These are phyloP conservation scores for Ictalurus punctatus DNA, from an alignment of 2,113 vertebrate genomes.

Conservation along the genomic window DNA sequence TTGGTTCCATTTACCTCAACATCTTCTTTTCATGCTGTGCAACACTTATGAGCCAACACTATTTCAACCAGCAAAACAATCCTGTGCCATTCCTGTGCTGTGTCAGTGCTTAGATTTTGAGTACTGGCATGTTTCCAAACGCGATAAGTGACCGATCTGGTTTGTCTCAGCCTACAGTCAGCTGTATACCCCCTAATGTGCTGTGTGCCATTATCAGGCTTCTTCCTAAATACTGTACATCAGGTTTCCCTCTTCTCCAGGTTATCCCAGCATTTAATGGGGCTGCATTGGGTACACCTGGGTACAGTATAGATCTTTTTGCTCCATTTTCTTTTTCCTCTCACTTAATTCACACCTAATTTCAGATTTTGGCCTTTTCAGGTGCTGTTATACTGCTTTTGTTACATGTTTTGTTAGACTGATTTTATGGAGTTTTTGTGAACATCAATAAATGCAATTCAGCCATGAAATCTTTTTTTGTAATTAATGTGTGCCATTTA, in stretches of 20 bases:
- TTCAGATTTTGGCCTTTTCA: not conserved
- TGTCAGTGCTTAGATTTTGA: not conserved
- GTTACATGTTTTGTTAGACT: too few species aligned
- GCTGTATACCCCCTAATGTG: not conserved
- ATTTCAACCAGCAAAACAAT: not conserved
- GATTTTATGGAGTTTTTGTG: not conserved
- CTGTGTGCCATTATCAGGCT: not conserved
- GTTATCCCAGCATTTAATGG: not conserved
- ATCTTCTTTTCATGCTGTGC: not conserved
- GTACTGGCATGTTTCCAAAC: not conserved
- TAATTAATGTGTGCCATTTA: not conserved
- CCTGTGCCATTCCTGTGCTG: not conserved
- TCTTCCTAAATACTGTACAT: not conserved
- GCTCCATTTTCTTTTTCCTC: too few species aligned
- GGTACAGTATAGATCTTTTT: not conserved
- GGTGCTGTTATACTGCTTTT: not conserved
- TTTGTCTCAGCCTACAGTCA: not conserved
- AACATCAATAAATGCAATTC: not conserved
- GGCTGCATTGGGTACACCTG: not conserved
- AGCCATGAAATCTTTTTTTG: not conserved
- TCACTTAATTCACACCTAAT: not conserved
- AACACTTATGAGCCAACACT: not conserved
- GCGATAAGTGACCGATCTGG: not conserved
- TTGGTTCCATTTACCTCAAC: not conserved
- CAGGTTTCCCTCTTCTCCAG: slow-evolving; percentile 1